Evolutionary conservation across 35 echinoderm and acorn worm species (phyloP), one percentile per base, ranked within the genome.

Genomic region (Stichopus chloronotus): DNA sequence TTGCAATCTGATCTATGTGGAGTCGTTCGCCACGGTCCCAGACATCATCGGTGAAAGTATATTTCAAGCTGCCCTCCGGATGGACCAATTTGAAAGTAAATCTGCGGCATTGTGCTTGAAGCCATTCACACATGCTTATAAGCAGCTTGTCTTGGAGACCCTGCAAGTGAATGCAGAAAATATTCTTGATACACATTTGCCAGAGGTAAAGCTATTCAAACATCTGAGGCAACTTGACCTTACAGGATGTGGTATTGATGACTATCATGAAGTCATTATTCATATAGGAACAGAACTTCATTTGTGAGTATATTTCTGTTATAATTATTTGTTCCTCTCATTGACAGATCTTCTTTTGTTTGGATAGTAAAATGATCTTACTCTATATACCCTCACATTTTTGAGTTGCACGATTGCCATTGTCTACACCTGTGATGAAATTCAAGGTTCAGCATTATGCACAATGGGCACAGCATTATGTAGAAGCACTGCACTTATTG

Each of bases 41-140:
- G 82, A 85, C 8, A 85, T 85, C 58, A 23, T 85, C 9, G 82
- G 82, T 58, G 6, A 85, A 55, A 23, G 57, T 20, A 85, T 85
- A 19, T 85, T 85, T 23, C 21, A 85, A 58, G 82, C 57, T 58
- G 82, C 82, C 24, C 82, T 85, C 6, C 25, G 58, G 22, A 17
- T 58, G 55, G 58, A 85, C 8, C 82, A 85, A 58, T 85, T 85
- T 85, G 82, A 58, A 22, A 58, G 55, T 9, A 16, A 74, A 74
- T 74, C 13, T n/a, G 14, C 82, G 0, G 54, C 17, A 53, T 56
- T 11, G 4, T 85, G 82, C 22, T 85, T 85, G 55, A n/a, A 57
- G 55, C 55, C 57, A 17, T 85, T 85, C 52, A 85, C 82, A 85
- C 19, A 22, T n/a, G 82, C 82, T 85, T 85, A 85, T 23, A 85